These are phyloP conservation scores for Morelia viridis DNA, from an alignment of 2,797 vertebrate genomes.

Conservation along the genomic window DNA sequence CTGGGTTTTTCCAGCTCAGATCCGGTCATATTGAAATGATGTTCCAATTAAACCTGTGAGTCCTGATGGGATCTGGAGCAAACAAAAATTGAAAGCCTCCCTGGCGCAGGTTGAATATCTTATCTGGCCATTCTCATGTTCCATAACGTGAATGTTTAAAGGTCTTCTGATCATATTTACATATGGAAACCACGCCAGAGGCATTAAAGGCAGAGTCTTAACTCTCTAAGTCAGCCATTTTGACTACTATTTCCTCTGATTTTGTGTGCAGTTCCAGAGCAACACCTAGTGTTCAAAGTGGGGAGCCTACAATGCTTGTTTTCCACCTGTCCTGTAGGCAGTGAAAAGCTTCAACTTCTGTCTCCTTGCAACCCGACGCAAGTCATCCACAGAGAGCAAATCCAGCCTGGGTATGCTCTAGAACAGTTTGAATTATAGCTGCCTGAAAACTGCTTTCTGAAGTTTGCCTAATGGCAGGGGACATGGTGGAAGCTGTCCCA, in stretches of 20 bases:
- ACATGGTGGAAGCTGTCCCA: too few species aligned
- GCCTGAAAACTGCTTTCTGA: neutral
- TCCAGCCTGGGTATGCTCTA: neutral
- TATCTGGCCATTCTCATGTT: neutral
- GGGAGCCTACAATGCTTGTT: neutral
- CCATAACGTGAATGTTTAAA: neutral
- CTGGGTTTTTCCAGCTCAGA: neutral
- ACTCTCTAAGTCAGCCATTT: neutral
- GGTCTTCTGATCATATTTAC: neutral
- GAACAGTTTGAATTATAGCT: neutral
- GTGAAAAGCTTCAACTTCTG: neutral
- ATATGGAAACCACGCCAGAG: too few species aligned
- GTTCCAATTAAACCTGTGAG: neutral
- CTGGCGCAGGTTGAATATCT: neutral
- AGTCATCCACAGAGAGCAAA: neutral
- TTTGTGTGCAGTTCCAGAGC: conserved; percentile 4
- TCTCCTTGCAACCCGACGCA: neutral
- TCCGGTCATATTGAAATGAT: neutral
- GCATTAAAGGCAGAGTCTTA: neutral
- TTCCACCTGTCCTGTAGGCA: neutral
- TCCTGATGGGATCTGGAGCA: too few species aligned
- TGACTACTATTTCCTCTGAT: neutral
- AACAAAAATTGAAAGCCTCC: neutral
- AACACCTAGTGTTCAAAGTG: neutral
- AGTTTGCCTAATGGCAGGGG: too few species aligned